phyloP scores from a whole-genome alignment of 2,888 invertebrate genomes.

The Pollenia amentaria region DNA sequence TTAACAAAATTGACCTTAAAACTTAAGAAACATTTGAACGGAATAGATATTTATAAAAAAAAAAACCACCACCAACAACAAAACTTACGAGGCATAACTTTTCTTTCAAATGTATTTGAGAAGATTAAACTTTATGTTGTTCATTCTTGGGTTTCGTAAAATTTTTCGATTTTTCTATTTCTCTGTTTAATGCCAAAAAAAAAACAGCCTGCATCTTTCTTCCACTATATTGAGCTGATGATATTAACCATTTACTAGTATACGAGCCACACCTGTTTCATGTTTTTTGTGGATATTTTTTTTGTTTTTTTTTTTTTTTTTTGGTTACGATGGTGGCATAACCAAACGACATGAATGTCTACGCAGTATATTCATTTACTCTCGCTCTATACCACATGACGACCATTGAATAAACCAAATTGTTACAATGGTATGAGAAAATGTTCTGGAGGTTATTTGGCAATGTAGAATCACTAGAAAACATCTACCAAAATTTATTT shows the following conservation, averaged over 20 bases:
- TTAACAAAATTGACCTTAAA: slow-evolving; percentile 73
- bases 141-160: slow-evolving; percentile 48
- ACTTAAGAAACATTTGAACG: slow-evolving; percentile 56
- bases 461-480: slow-evolving; percentile 23
- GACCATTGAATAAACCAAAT: slow-evolving; percentile 14
- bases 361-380: slow-evolving; percentile 54
- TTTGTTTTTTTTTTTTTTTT: slow-evolving; percentile 20
- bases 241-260: slow-evolving; percentile 66
- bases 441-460: slow-evolving; percentile 69
- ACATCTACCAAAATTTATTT: slow-evolving; percentile 48
- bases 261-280: slow-evolving; percentile 76
- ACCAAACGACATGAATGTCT: slow-evolving; percentile 70
- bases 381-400: not conserved
- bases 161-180: slow-evolving; percentile 27
- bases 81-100: slow-evolving; percentile 66
- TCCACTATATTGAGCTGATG: slow-evolving; percentile 60
- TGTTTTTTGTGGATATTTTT: slow-evolving; percentile 57
- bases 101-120: slow-evolving; percentile 59
- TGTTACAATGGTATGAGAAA: slow-evolving; percentile 62
- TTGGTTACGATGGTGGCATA: slow-evolving; percentile 56
- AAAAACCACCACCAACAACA: slow-evolving; percentile 32
- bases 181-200: slow-evolving; percentile 22
- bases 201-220: slow-evolving; percentile 54
- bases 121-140: slow-evolving; percentile 73
- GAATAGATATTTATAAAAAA: slow-evolving; percentile 10